Percentiles rank a stretch among this genome's conserved stretches.
Conservation (phyloP, 2,113 vertebrate species). For the Manacus vitellinus region DNA sequence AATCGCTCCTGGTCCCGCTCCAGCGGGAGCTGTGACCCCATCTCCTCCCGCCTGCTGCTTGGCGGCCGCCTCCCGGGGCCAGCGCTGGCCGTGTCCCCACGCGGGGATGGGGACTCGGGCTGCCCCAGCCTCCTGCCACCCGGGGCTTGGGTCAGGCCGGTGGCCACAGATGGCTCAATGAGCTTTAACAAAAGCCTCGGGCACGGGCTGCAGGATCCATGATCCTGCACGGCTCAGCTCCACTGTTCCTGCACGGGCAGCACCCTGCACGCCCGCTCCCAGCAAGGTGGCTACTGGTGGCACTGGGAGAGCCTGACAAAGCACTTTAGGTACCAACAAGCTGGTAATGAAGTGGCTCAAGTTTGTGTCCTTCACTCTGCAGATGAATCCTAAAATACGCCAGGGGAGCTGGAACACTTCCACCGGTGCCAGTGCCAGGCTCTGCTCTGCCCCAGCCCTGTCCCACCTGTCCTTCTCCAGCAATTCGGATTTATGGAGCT, state of each 20-base stretch:
- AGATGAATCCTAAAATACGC: background rate
- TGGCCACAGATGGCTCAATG: background rate
- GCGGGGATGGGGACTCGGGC: fast-evolving
- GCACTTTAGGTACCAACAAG: background rate
- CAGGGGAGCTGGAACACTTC: background rate
- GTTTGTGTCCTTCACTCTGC: background rate
- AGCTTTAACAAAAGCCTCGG: background rate
- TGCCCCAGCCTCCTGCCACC: background rate
- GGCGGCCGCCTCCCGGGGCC: background rate
- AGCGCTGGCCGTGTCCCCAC: background rate
- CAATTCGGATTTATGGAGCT: background rate
- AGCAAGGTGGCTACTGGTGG: background rate
- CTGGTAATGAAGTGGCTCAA: fast-evolving
- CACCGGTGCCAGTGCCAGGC: background rate
- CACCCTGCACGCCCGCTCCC: background rate
- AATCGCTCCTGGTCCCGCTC: conserved; percentile 33
- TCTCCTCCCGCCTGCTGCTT: background rate
- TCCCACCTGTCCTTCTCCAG: background rate
- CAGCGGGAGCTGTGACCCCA: conserved; percentile 2
- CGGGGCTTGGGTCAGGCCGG: background rate
- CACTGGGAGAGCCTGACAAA: background rate
- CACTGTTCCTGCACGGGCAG: fast-evolving
- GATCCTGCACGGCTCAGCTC: background rate
- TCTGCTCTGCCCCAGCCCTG: background rate
- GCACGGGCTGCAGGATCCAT: background rate